phyloP scores from a whole-genome alignment of 2,797 vertebrate genomes.

The Anolis apletophallus region DNA sequence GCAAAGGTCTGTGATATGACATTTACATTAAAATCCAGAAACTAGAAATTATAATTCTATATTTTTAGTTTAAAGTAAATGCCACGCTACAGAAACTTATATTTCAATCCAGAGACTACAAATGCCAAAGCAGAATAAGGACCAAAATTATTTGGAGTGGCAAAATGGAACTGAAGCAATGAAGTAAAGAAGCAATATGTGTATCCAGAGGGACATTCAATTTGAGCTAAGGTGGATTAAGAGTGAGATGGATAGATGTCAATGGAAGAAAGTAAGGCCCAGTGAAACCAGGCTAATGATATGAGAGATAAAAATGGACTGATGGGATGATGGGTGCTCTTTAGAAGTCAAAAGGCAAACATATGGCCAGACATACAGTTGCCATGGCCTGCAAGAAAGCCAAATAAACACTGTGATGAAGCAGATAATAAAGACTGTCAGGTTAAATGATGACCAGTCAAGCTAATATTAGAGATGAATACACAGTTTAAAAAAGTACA shows the following conservation, averaged over 20 bases:
- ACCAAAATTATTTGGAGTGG: neutral
- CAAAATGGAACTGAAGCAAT: neutral
- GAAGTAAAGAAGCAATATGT: neutral
- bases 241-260: slow-evolving; percentile 16
- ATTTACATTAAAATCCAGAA: neutral
- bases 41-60: neutral
- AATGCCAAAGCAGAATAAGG: neutral
- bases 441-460: slow-evolving; percentile 14
- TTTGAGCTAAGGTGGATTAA: neutral
- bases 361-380: slow-evolving; percentile 7
- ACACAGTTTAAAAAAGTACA: neutral
- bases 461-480: neutral
- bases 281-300: neutral
- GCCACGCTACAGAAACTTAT: too few relatives aligned
- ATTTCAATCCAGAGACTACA: neutral
- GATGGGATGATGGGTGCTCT: neutral
- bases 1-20: neutral
- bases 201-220: neutral
- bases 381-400: slow-evolving; percentile 1
- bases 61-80: too few relatives aligned
- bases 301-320: slow-evolving; percentile 5
- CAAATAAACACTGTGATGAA: neutral
- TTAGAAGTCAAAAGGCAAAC: slow-evolving; percentile 2
- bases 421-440: neutral
- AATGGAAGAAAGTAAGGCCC: neutral